phyloP scores from a whole-genome alignment of 2,888 invertebrate species.

The Argyra leucocephala region DNA sequence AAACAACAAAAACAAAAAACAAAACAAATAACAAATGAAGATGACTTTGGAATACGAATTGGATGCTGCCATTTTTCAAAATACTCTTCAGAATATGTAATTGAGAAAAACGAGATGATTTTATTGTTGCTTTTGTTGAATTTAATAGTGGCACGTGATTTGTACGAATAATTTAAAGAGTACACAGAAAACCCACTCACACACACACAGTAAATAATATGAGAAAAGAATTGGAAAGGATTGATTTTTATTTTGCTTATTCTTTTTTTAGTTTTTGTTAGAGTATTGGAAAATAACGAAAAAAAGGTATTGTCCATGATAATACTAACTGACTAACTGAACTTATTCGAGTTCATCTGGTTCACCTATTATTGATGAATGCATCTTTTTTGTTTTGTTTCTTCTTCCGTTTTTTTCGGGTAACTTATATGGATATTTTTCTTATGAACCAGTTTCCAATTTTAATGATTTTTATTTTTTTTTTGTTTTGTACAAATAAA shows the following conservation, averaged over 20 bases:
- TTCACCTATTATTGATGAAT: not conserved
- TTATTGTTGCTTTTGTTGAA: not conserved
- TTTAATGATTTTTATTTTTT: not conserved
- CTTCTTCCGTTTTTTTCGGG: not conserved
- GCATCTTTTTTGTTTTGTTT: not conserved
- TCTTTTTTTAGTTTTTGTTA: not conserved
- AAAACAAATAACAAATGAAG: not conserved
- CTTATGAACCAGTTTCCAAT: not conserved
- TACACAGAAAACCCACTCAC: not conserved
- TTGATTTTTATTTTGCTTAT: not conserved
- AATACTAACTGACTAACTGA: not conserved
- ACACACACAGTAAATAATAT: not conserved
- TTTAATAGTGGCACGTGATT: not conserved
- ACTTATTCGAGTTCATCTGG: not conserved
- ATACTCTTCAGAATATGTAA: not conserved
- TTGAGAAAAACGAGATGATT: not conserved
- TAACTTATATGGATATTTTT: not conserved
- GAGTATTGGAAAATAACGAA: not conserved
- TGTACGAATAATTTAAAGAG: not conserved
- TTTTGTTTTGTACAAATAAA: not conserved
- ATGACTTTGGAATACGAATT: not conserved
- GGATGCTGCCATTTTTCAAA: not conserved
- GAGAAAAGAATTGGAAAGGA: not conserved
- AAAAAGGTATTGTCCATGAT: not conserved
- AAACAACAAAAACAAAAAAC: too few relatives aligned